phyloP scores from a whole-genome alignment of 2,797 vertebrate genomes.

The Siniperca undulata region DNA sequence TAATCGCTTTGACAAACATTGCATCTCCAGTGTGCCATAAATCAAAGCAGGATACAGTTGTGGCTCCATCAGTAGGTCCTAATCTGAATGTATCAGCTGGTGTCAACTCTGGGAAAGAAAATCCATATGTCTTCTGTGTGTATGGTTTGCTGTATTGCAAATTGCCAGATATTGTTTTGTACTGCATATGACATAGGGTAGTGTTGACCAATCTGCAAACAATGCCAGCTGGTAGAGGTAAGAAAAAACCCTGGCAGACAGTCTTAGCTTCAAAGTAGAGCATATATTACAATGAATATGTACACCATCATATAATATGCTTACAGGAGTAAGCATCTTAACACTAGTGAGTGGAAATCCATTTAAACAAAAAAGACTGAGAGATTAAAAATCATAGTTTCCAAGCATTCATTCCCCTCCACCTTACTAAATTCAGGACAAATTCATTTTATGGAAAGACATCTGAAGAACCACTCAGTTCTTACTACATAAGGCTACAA shows the following conservation, averaged over 20 bases:
- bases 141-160: conserved; percentile 47
- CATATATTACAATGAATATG: conserved; percentile 25
- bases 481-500: conserved; percentile 23
- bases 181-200: conserved; percentile 23
- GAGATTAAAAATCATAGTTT: conserved; percentile 42
- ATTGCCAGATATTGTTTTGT: conserved; percentile 60
- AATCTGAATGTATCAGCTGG: conserved; percentile 77
- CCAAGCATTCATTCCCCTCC: conserved; percentile 18
- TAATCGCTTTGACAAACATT: conserved; percentile 82
- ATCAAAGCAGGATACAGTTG: conserved; percentile 74
- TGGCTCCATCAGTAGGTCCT: conserved; percentile 65
- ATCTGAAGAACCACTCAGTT: conserved; percentile 36
- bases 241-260: conserved; percentile 14
- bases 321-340: conserved; percentile 28
- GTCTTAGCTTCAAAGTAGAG: conserved; percentile 35
- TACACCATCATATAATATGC: conserved; percentile 19
- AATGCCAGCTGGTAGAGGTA: conserved; percentile 36
- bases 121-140: conserved; percentile 70
- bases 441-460: conserved; percentile 43
- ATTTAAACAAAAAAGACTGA: conserved; percentile 38
- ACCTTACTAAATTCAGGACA: conserved; percentile 32
- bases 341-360: conserved; percentile 27
- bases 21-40: conserved; percentile 67
- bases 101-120: conserved; percentile 70
- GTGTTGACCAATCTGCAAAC: conserved; percentile 52